phyloP scores from a whole-genome alignment of 1,140 invertebrate genomes.

The Drosophila teissieri region DNA sequence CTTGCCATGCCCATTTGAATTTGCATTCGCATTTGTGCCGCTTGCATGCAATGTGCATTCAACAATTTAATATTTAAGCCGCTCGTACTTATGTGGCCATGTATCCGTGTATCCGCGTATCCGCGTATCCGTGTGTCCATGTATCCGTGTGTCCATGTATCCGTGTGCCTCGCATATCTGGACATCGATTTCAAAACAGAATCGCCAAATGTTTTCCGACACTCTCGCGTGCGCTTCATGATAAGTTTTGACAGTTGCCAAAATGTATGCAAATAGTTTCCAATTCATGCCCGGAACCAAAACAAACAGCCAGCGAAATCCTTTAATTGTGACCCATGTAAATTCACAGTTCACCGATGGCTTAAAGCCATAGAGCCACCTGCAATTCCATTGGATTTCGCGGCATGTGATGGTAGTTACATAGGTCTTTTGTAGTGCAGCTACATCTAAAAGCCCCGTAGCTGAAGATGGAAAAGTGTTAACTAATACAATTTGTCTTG shows the following conservation, averaged over 20 bases:
- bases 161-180: constrained; percentile 37
- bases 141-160: constrained; percentile 15
- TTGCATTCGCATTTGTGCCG: constrained; percentile 38
- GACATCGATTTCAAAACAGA: constrained; percentile 68
- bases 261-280: constrained; percentile 61
- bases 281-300: constrained; percentile 13
- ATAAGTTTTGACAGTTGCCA: constrained; percentile 73
- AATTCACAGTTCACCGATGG: constrained; percentile 23
- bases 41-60: constrained; percentile 19
- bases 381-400: neutral
- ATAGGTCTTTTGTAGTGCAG: neutral
- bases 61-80: constrained; percentile 72
- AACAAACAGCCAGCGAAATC: constrained; percentile 25
- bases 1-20: constrained; percentile 17
- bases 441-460: too few relatives aligned
- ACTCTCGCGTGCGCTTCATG: constrained; percentile 46
- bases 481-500: too few relatives aligned
- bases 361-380: constrained; percentile 29
- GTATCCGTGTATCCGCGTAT: constrained; percentile 6
- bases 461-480: too few relatives aligned
- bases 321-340: constrained; percentile 35
- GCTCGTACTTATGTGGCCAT: constrained; percentile 34
- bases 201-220: constrained; percentile 59
- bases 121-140: constrained; percentile 7
- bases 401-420: neutral